Base-by-base conservation (phyloP, 2,888 invertebrate genomes). In the Pelosia muscerda region DNA sequence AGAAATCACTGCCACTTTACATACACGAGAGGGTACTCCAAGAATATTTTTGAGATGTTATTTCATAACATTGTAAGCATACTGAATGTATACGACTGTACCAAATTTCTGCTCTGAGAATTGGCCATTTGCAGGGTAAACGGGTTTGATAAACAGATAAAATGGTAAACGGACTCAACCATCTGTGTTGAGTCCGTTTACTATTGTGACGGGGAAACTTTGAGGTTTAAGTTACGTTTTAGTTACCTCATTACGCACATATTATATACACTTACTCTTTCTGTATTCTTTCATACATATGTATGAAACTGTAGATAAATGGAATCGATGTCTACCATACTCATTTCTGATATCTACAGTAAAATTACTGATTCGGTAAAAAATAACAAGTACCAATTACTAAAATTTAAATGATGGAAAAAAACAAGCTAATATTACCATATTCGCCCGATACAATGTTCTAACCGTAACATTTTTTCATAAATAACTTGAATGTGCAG, bases 401-500 rank as follows among this genome's bases (percentile, higher is more conserved):
- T n/a, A 3, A 22, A 22, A 22, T 22, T 6, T 10, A 23, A 23
- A 22, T 53, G 6, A 22, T 10, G 13, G 23, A 55, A 63, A 28
- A 15, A n/a, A 38, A 34, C 23, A 55, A 5, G 9, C n/a, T 31
- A n/a, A 53, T 19, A 38, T 68, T 64, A 61, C 49, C 68, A 65
- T 65, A 65, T 65, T 61, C 63, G n/a, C 31, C 54, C 49, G 22
- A 68, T 68, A 64, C 60, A 60, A 31, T 68, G 28, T 56, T n/a
- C 22, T 26, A 61, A 34, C 23, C 15, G 49, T 42, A 61, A 65
- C 55, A 64, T 64, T 64, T 57, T 57, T 65, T 65, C 68, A 68
- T 68, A 68, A 64, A 65, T 53, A 68, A 65, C 57, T 71, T 67
- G 26, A 76, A 71, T 63, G 66, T 59, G 74, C 58, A 58, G 60